Percentiles rank a stretch among this genome's conserved stretches.
Conservation (phyloP, 2,888 invertebrate species). For the Cheilosia impressa region DNA sequence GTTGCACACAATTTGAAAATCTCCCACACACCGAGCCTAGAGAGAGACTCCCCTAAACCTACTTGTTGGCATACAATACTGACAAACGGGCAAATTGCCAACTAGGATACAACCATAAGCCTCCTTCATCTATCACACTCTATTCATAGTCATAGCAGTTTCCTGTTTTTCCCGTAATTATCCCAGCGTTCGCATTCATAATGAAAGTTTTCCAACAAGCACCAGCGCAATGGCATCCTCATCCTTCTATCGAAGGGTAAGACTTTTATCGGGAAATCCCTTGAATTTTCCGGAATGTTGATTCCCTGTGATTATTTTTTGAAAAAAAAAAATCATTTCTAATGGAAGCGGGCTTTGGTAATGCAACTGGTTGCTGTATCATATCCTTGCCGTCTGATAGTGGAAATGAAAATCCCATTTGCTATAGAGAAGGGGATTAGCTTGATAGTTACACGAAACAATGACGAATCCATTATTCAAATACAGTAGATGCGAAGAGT, state of each 20-base stretch:
- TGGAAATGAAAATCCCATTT: not conserved
- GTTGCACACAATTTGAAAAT: conserved; percentile 43
- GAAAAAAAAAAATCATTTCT: conserved; percentile 15
- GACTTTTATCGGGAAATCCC: conserved; percentile 63
- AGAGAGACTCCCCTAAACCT: conserved; percentile 17
- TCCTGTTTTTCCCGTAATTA: conserved; percentile 68
- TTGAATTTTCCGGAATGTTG: conserved; percentile 65
- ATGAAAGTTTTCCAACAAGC: conserved; percentile 35
- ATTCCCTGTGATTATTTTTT: conserved; percentile 48
- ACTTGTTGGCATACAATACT: conserved; percentile 70
- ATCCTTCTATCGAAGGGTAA: conserved; percentile 7
- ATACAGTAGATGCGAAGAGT: conserved; percentile 15
- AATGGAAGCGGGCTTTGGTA: conserved; percentile 25
- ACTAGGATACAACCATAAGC: conserved; percentile 70
- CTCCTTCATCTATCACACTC: conserved; percentile 59
- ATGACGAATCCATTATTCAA: not conserved
- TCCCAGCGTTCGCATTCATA: conserved; percentile 65
- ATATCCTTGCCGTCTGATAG: conserved; percentile 44
- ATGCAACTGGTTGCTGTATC: conserved; percentile 65
- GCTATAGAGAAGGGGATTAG: conserved; percentile 12
- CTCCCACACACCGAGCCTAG: conserved; percentile 9
- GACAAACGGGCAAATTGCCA: conserved; percentile 74
- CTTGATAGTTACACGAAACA: conserved; percentile 33
- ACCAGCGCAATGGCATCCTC: not conserved
- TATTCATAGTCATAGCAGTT: conserved; percentile 36